Evolutionary conservation across 1,140 invertebrate genomes (phyloP).

Genomic region (Pseudomyrmex concolor): DNA sequence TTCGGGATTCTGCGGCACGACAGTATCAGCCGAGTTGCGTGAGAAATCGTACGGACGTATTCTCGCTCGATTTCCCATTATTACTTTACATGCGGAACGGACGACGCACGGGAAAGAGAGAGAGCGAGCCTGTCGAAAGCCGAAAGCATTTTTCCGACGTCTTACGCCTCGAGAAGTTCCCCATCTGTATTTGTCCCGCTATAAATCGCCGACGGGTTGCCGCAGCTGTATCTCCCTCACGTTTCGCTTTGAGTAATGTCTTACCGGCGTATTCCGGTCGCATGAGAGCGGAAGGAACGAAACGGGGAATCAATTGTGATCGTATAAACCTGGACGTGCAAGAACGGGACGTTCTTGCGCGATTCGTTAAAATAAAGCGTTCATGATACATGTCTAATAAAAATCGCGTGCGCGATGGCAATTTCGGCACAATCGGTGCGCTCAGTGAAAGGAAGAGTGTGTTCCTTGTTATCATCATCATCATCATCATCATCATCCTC

Average conservation of each 20-base stretch:
- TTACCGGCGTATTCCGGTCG: conserved; percentile 39
- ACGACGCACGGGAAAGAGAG: conserved; percentile 18
- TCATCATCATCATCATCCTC: neutral
- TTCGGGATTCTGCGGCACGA: conserved; percentile 14
- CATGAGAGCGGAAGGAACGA: conserved; percentile 31
- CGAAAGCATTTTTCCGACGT: conserved; percentile 69
- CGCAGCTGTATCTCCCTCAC: conserved; percentile 66
- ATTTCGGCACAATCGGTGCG: conserved; percentile 5
- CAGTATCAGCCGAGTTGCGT: conserved; percentile 35
- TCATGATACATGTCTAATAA: conserved; percentile 33
- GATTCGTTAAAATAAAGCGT: conserved; percentile 40
- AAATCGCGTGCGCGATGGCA: conserved; percentile 16
- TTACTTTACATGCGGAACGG: conserved; percentile 63
- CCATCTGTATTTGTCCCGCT: conserved; percentile 70
- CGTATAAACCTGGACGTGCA: conserved; percentile 56
- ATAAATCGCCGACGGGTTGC: conserved; percentile 68
- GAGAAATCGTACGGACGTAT: conserved; percentile 65
- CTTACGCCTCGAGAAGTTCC: conserved; percentile 64
- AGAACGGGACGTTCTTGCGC: conserved; percentile 27
- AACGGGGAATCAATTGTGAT: conserved; percentile 63
- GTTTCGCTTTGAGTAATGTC: conserved; percentile 65
- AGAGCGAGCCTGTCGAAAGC: conserved; percentile 62
- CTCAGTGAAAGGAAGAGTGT: neutral
- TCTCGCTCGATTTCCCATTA: conserved; percentile 72
- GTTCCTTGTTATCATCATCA: too few species aligned